Conservation (phyloP, 2,797 vertebrate genomes). For the Sardinella longiceps region DNA sequence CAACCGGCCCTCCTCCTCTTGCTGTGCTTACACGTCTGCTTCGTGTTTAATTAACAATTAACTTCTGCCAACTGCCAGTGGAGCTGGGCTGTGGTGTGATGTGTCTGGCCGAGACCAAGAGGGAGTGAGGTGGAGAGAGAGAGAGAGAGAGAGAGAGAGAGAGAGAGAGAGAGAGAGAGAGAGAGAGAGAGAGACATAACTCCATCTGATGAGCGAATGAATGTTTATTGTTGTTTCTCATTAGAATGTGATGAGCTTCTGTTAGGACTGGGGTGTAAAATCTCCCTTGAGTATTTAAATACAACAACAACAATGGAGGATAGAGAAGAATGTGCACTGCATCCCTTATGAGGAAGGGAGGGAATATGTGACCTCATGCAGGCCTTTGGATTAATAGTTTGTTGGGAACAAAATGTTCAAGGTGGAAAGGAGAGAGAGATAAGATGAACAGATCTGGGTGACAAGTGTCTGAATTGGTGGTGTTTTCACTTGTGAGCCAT, state of each 20-base stretch:
- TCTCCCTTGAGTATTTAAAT: background rate
- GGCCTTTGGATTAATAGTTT: background rate
- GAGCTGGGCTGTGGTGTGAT: constrained; percentile 50
- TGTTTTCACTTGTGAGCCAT: constrained; percentile 41
- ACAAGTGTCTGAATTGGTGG: constrained; percentile 55
- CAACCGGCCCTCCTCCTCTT: constrained; percentile 51
- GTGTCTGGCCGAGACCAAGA: background rate
- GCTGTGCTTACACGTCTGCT: constrained; percentile 55
- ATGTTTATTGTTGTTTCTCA: constrained; percentile 14
- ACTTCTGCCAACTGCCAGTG: constrained; percentile 73
- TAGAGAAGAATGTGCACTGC: background rate
- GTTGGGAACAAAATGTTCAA: background rate
- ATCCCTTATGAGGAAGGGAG: background rate
- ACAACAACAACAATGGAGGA: background rate
- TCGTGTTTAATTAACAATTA: constrained; percentile 83
- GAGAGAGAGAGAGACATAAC: background rate
- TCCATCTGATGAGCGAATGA: background rate
- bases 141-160: background rate
- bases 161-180: background rate
- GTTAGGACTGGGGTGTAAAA: constrained; percentile 14
- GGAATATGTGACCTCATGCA: background rate
- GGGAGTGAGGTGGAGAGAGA: background rate
- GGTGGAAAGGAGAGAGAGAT: background rate
- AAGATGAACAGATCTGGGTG: constrained; percentile 33
- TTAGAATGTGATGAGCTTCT: constrained; percentile 20